Evolutionary conservation across 2,888 invertebrate species (phyloP), one percentile per base, ranked within the genome.

Genomic region (Plagiodera versicolora): DNA sequence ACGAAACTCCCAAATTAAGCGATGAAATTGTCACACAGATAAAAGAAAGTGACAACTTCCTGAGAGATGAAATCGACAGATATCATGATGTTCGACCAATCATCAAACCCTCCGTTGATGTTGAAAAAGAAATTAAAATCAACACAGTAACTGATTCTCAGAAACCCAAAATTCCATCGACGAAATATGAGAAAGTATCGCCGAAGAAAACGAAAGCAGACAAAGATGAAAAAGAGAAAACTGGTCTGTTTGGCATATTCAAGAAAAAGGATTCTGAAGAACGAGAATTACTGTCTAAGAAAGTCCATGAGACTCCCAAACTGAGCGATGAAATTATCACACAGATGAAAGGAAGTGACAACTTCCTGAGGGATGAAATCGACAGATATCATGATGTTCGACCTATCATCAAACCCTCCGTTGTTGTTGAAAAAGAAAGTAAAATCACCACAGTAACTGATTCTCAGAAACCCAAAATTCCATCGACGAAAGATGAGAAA

Each of bases 31-130:
- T 16, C 5, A 32, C 51, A 46, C 20, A 48, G 18, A 48, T 48
- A 24, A 24, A 24, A n/a, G 53, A 57, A 20, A 58, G 30, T 58
- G 47, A 64, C 24, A 30, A 8, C 0, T 75, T 74, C 55, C 35
- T 74, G 8, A 59, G 63, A 53, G 61, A 67, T 18, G 74, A 75
- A 67, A 54, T 75, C 52, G 64, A 63, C 10, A 63, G 48, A 39
- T 69, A 64, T 56, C 63, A 70, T 39, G 69, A 70, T 58, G 67
- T 65, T 17, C 45, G 58, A 32, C 61, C 62, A 32, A 46, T 59
- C 11, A n/a, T 47, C 47, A 4, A 17, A 11, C 11, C 20, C 5
- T 4, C 47, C 1, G 47, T 1, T 3, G 47, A 6, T 18, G 47
- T 3, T 4, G 11, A 16, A 11, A 9, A 47, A 47, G n/a, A n/a